Conservation (phyloP, 2,797 vertebrate genomes). For the Melanotaenia boesemani region DNA sequence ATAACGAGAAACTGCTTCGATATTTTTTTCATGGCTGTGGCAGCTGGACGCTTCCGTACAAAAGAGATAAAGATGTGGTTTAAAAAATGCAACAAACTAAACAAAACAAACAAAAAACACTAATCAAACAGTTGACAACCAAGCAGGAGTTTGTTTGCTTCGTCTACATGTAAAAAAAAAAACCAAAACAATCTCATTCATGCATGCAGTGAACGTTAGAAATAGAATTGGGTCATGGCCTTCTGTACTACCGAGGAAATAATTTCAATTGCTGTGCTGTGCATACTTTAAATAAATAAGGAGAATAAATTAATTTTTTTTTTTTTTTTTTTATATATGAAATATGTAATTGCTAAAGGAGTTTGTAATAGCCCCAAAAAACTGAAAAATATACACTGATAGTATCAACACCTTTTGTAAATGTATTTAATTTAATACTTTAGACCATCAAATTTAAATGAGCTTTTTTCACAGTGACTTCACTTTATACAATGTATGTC, state of each 20-base stretch:
- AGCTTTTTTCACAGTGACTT: slow-evolving; percentile 54
- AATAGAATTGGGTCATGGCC: slow-evolving; percentile 70
- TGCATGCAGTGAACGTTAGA: slow-evolving; percentile 30
- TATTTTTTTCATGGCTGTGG: no score
- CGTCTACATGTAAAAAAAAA: no score
- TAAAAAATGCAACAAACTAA: not conserved
- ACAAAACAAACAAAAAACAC: no score
- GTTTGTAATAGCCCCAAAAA: slow-evolving; percentile 1
- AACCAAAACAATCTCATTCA: no score
- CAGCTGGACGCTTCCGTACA: no score
- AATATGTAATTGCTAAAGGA: slow-evolving; percentile 42
- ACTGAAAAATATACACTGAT: slow-evolving; percentile 17
- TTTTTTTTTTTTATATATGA: slow-evolving; percentile 35
- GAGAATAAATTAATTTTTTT: slow-evolving; percentile 70
- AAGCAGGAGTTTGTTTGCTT: slow-evolving; percentile 8
- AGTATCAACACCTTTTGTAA: slow-evolving; percentile 19
- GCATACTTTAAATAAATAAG: slow-evolving; percentile 60
- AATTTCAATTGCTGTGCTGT: slow-evolving; percentile 56
- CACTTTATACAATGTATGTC: slow-evolving; percentile 47
- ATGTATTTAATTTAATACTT: slow-evolving; percentile 59
- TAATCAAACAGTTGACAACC: slow-evolving; percentile 15
- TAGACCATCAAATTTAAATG: slow-evolving; percentile 43
- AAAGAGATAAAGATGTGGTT: not conserved
- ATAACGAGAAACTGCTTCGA: no score
- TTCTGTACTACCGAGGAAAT: slow-evolving; percentile 70